Conservation (phyloP, 2,888 invertebrate species). For the Ischnura elegans region DNA sequence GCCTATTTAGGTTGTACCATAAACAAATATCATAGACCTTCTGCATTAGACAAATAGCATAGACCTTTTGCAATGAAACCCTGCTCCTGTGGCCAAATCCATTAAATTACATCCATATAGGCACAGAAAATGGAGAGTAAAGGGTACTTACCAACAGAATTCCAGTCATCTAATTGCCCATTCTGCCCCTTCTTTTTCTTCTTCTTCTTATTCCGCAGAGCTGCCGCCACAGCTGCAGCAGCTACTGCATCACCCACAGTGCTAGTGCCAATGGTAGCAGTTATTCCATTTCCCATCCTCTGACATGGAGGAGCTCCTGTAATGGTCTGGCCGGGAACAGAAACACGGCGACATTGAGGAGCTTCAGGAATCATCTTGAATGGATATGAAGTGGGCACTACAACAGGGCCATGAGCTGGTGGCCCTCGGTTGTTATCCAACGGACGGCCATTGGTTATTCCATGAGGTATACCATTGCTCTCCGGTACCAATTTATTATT, state of each 20-base stretch:
- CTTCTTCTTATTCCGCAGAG: slow-evolving; percentile 72
- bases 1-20: too few relatives aligned
- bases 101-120: too few relatives aligned
- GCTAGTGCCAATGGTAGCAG: slow-evolving; percentile 39
- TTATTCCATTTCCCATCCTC: slow-evolving; percentile 62
- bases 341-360: slow-evolving; percentile 56
- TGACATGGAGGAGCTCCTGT: slow-evolving; percentile 59
- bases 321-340: slow-evolving; percentile 55
- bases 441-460: slow-evolving; percentile 47
- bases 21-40: too few relatives aligned
- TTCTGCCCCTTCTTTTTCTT: slow-evolving; percentile 73
- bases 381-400: slow-evolving; percentile 40
- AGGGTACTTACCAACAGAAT: slow-evolving; percentile 72
- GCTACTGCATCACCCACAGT: slow-evolving; percentile 43
- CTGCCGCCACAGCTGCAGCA: slow-evolving; percentile 67
- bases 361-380: slow-evolving; percentile 48
- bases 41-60: too few relatives aligned
- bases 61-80: too few relatives aligned
- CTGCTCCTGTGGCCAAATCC: too few relatives aligned
- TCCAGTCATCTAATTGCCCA: slow-evolving; percentile 72
- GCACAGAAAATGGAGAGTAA: background rate
- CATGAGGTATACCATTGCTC: slow-evolving; percentile 49
- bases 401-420: slow-evolving; percentile 46
- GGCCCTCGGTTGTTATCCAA: slow-evolving; percentile 40
- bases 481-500: slow-evolving; percentile 36